Conservation (phyloP, 2,888 invertebrate genomes). For the Tetramorium bicarinatum region DNA sequence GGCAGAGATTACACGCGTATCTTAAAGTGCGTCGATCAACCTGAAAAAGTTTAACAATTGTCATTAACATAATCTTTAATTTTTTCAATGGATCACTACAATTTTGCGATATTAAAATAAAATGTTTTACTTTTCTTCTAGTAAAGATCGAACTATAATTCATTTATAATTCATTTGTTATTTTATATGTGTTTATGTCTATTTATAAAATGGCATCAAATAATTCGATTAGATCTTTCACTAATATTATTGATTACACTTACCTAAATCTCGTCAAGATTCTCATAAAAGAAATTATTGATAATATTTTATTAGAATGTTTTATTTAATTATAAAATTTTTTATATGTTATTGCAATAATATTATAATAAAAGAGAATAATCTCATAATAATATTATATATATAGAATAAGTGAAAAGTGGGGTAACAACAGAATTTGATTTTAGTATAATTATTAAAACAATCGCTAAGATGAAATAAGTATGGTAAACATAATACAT, state of each 20-base stretch:
- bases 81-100: background rate
- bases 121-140: background rate
- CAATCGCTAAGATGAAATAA: background rate
- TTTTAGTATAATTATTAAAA: background rate
- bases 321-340: background rate
- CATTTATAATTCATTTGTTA: background rate
- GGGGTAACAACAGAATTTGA: background rate
- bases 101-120: background rate
- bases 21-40: conserved; percentile 67
- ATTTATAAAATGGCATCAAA: background rate
- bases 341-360: background rate
- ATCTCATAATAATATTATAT: too few relatives aligned
- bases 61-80: background rate
- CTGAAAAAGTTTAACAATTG: conserved; percentile 51
- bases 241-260: background rate
- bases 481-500: background rate
- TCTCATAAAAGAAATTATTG: background rate
- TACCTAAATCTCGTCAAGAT: background rate
- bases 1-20: conserved; percentile 79
- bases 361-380: background rate
- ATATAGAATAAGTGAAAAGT: background rate
- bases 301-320: background rate
- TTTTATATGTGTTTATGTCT: background rate
- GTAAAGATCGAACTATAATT: background rate
- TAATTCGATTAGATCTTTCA: background rate